Conservation (phyloP, 2,797 vertebrate genomes). For the Hozukius guyotensis region DNA sequence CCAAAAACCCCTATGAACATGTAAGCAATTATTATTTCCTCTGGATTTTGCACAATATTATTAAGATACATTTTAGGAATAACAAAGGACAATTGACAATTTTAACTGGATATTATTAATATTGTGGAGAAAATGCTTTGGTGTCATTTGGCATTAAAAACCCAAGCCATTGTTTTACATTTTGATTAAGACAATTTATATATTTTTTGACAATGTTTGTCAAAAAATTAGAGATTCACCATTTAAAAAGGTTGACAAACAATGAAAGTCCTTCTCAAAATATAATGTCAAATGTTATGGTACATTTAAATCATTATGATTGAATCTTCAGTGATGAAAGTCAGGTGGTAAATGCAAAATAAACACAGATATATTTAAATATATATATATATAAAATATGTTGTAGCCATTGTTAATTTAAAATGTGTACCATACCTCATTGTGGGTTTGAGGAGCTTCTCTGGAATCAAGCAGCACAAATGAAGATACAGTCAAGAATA, state of each 20-base stretch:
- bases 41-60: background rate
- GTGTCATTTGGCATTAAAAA: background rate
- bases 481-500: constrained; percentile 52
- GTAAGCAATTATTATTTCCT: background rate
- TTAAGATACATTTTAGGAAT: background rate
- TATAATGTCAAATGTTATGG: background rate
- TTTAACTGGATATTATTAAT: background rate
- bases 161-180: background rate
- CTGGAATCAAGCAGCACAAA: constrained; percentile 48
- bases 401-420: no score
- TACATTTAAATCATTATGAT: background rate
- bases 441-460: constrained; percentile 17
- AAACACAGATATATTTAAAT: background rate
- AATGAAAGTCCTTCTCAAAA: background rate
- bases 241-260: background rate
- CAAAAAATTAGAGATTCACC: background rate
- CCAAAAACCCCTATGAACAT: constrained; percentile 43
- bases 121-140: background rate
- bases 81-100: background rate
- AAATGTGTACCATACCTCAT: constrained; percentile 50
- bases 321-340: background rate
- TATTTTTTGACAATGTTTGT: background rate
- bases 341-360: background rate
- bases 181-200: background rate
- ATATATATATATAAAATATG: no score